Evolutionary conservation across 1,140 invertebrate genomes (phyloP), one percentile per base, ranked within the genome.

Genomic region (Pseudomyrmex sp.): DNA sequence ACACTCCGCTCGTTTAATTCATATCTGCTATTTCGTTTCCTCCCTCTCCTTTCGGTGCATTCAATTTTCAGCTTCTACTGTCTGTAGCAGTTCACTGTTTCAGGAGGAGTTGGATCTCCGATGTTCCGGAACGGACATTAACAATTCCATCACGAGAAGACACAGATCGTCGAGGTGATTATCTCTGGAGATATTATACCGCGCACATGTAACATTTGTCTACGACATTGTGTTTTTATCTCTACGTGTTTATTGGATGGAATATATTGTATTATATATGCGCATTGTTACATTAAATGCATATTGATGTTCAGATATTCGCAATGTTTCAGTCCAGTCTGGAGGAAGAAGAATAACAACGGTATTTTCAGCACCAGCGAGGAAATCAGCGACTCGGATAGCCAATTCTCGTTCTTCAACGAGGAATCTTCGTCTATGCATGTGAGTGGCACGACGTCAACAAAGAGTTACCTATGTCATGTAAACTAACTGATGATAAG

Each of bases 321-420:
- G 88, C 83, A 87, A 90, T 93, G 88, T 93, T 94, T 92, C 88
- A 94, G 94, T 94, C 93, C 93, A 93, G 93, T 94, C 86, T 94
- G 94, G 94, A 76, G 92, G 91, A 93, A 93, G 92, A 94, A 93
- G 93, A 93, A 87, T 93, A 93, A 94, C 89, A 94, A 94, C 66
- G 93, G 93, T 76, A 90, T 93, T 83, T 94, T 93, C 80, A 90
- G 89, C 65, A 90, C 91, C 13, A 93, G 90, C 75, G 89, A 93
- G 75, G 93, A 92, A 85, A 91, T 93, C 12, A 94, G 92, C 59
- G 93, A 94, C 73, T 93, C 93, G 12, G 93, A 94, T 52, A 94
- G 93, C 77, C 93, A 93, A 63, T 93, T 94, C 82, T 94, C 93
- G 0, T 94, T 93, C 62, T 94, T 93, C 2, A 94, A 94, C 61